Evolutionary conservation across 2,797 vertebrate genomes (phyloP).

Genomic region (Chrysocyon brachyurus): DNA sequence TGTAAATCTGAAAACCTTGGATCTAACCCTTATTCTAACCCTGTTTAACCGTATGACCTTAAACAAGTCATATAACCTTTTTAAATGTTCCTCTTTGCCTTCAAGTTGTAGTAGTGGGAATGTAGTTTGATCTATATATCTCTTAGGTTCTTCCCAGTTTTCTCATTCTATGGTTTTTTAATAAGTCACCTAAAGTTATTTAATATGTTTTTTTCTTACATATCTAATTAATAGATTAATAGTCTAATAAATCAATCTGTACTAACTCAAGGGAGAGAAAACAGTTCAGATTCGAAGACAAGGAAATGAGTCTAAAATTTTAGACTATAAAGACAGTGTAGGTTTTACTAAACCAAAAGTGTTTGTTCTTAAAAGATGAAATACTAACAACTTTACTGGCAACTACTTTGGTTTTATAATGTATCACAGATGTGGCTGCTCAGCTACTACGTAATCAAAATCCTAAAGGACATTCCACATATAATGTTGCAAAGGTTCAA

Average conservation of each 20-base stretch:
- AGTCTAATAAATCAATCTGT: conserved; percentile 29
- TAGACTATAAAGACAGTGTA: neutral
- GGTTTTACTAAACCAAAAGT: conserved; percentile 59
- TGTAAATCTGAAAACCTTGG: neutral
- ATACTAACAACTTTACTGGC: conserved; percentile 74
- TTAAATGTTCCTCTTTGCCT: neutral
- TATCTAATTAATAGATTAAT: conserved; percentile 25
- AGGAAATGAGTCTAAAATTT: conserved; percentile 28
- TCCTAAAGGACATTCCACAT: conserved; percentile 56
- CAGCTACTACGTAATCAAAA: conserved; percentile 21
- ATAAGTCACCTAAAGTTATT: neutral
- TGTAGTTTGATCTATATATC: neutral
- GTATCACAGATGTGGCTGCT: conserved; percentile 72
- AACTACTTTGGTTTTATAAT: conserved; percentile 62
- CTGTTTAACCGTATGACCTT: neutral
- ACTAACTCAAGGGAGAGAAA: neutral
- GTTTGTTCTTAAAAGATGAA: conserved; percentile 66
- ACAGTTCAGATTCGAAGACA: neutral
- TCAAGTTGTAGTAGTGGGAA: neutral
- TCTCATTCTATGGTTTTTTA: neutral
- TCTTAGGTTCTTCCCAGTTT: neutral
- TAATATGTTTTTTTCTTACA: neutral
- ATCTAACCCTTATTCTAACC: neutral
- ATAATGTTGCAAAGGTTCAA: neutral
- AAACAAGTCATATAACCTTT: neutral